Conservation (phyloP, 2,113 vertebrate species). For the Anoura caudifer region DNA sequence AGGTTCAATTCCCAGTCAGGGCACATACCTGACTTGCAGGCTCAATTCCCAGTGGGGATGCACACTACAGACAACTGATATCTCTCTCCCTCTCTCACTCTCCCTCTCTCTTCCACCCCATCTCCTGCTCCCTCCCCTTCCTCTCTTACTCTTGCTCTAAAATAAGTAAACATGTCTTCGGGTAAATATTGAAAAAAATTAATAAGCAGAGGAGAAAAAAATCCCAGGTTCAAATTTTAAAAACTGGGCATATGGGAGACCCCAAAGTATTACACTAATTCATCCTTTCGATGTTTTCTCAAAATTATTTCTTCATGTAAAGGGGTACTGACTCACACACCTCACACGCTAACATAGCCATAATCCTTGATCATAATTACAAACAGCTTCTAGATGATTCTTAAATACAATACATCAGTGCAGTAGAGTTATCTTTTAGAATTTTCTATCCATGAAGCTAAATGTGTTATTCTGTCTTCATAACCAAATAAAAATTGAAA, state of each 20-base stretch:
- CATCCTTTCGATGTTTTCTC: not conserved
- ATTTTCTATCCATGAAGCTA: not conserved
- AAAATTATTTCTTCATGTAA: not conserved
- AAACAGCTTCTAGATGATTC: not conserved
- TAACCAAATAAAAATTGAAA: slow-evolving; percentile 51
- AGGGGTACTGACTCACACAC: slow-evolving; percentile 20
- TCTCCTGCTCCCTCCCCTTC: no score
- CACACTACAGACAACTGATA: no score
- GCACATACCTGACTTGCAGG: no score
- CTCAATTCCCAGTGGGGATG: no score
- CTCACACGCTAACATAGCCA: slow-evolving; percentile 16
- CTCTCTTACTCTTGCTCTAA: no score
- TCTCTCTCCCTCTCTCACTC: no score
- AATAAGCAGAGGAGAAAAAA: not conserved
- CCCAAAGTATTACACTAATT: not conserved
- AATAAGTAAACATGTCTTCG: no score
- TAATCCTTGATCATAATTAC: slow-evolving; percentile 26
- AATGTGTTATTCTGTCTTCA: slow-evolving; percentile 13
- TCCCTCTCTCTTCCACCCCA: no score
- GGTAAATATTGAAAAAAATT: not conserved
- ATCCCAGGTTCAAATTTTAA: not conserved
- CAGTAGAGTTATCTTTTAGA: not conserved
- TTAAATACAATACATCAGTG: not conserved
- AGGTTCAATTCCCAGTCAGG: no score
- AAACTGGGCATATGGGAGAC: not conserved